These are phyloP conservation scores for Stegastes partitus DNA, from an alignment of 2,113 vertebrate species.

Conservation along the genomic window DNA sequence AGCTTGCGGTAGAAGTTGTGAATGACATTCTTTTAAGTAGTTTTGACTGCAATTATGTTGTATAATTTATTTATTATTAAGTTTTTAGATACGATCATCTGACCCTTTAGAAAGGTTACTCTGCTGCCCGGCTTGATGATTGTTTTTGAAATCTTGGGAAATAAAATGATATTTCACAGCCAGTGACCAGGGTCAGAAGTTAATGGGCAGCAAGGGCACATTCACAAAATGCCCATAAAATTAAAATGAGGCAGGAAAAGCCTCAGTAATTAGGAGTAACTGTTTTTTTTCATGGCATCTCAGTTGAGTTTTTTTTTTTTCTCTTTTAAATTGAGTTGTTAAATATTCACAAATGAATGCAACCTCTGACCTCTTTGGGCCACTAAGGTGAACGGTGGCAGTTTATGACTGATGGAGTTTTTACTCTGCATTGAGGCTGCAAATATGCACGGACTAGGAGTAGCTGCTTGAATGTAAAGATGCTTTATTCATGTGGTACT, in stretches of 20 bases:
- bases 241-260: conserved; percentile 33
- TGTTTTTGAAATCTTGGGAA: conserved; percentile 19
- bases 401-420: conserved; percentile 10
- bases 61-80: background rate
- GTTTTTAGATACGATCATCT: background rate
- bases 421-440: background rate
- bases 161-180: conserved; percentile 10
- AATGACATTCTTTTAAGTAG: conserved; percentile 9
- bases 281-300: background rate
- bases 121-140: background rate
- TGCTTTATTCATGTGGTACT: background rate
- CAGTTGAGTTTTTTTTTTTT: background rate
- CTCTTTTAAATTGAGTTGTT: conserved; percentile 6
- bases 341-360: conserved; percentile 21
- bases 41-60: background rate
- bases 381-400: conserved; percentile 8
- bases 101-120: conserved; percentile 22
- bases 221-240: conserved; percentile 35
- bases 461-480: no score
- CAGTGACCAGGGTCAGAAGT: conserved; percentile 35
- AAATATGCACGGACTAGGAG: background rate
- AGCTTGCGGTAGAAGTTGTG: background rate
- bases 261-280: conserved; percentile 27
- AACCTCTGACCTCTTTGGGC: conserved; percentile 16
- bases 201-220: conserved; percentile 42